phyloP scores from a whole-genome alignment of 2,113 vertebrate species.

The Bufo gargarizans region DNA sequence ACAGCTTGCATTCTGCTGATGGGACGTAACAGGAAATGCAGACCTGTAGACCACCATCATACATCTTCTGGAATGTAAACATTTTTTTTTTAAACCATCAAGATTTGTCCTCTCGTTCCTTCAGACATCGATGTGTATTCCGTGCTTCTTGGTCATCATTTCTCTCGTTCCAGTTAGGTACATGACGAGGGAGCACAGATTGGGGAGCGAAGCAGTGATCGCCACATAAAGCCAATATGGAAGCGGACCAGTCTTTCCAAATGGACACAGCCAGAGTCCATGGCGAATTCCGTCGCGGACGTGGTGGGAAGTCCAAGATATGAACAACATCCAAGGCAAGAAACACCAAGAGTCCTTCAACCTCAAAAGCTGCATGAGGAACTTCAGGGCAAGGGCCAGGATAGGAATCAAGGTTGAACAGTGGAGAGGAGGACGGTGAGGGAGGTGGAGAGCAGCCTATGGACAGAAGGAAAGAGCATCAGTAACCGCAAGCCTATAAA shows the following conservation, averaged over 20 bases:
- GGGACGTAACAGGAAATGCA: not conserved
- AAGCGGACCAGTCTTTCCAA: constrained; percentile 89
- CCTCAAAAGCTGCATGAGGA: constrained; percentile 84
- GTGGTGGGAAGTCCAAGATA: constrained; percentile 93
- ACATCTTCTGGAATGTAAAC: constrained; percentile 34
- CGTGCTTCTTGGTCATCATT: constrained; percentile 89
- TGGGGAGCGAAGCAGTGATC: constrained; percentile 89
- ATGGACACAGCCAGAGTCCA: constrained; percentile 92
- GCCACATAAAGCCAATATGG: constrained; percentile 93
- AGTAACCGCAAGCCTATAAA: not conserved
- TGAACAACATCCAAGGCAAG: constrained; percentile 94
- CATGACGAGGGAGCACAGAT: constrained; percentile 92
- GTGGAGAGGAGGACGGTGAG: constrained; percentile 88
- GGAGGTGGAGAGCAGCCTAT: constrained; percentile 87
- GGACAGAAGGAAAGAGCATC: constrained; percentile 25
- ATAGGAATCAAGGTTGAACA: constrained; percentile 89
- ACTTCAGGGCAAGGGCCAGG: constrained; percentile 82
- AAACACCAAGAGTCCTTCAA: constrained; percentile 94
- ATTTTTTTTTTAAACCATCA: not conserved
- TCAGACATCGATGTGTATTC: constrained; percentile 88
- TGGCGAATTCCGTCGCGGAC: constrained; percentile 88
- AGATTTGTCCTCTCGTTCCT: not conserved
- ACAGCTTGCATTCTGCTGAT: not conserved
- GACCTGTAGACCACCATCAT: not conserved
- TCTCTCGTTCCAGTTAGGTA: constrained; percentile 91